Evolutionary conservation across 2,113 vertebrate genomes (phyloP).

Genomic region (Solenodon paradoxus): DNA sequence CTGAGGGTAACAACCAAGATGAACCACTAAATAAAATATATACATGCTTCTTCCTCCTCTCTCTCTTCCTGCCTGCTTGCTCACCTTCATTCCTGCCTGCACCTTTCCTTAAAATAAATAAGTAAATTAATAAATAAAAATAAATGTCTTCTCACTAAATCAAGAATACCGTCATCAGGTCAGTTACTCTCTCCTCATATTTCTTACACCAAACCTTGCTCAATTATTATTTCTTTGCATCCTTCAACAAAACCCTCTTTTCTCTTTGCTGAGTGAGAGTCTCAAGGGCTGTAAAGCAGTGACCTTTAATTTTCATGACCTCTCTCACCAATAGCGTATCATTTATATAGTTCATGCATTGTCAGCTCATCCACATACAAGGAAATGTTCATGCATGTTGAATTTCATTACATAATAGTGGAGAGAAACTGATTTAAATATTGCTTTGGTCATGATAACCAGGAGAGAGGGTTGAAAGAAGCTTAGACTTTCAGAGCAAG

Average conservation of each 20-base stretch:
- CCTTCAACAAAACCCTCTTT: background rate
- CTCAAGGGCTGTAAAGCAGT: background rate
- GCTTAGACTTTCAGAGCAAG: background rate
- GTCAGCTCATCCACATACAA: background rate
- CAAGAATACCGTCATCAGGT: background rate
- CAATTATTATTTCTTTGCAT: background rate
- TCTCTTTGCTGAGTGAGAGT: background rate
- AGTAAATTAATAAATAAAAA: no score
- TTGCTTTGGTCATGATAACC: background rate
- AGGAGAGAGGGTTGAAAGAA: background rate
- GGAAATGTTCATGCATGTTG: background rate
- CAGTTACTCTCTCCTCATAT: background rate
- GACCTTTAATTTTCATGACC: background rate
- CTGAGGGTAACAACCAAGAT: no score
- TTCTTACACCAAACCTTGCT: background rate
- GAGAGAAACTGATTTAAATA: background rate
- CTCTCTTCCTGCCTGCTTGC: no score
- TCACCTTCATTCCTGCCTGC: no score
- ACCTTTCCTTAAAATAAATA: no score
- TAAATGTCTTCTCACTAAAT: no score
- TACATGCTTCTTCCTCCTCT: no score
- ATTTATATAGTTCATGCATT: background rate
- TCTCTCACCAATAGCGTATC: background rate
- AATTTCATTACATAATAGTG: background rate
- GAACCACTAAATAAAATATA: no score